Conservation (phyloP, 2,888 invertebrate genomes). For the Ommatoiulus sabulosus region DNA sequence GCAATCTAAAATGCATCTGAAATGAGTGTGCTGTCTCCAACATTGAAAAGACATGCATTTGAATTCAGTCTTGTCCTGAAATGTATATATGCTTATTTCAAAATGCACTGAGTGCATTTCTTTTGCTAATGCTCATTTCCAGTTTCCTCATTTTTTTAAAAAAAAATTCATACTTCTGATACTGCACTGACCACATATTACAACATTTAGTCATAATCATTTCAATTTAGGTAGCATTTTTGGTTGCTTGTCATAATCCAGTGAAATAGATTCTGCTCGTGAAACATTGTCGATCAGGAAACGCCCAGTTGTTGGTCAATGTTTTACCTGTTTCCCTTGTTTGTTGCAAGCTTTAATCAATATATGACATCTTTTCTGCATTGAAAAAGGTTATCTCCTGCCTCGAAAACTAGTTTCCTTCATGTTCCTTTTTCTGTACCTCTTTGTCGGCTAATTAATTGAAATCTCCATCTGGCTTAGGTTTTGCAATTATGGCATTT, state of each 20-base stretch:
- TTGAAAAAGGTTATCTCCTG: not conserved
- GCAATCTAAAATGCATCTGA: too few relatives aligned
- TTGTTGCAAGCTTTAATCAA: not conserved
- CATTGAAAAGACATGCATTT: too few relatives aligned
- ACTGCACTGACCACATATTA: too few relatives aligned
- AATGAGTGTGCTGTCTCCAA: too few relatives aligned
- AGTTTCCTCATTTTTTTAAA: too few relatives aligned
- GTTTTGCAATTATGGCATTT: not conserved
- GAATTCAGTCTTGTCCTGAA: too few relatives aligned
- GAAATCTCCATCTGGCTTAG: not conserved
- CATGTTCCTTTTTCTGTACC: not conserved
- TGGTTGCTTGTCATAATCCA: not conserved
- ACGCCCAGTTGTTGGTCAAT: not conserved
- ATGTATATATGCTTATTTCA: too few relatives aligned
- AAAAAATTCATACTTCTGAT: too few relatives aligned
- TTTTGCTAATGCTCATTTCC: too few relatives aligned
- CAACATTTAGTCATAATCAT: too few relatives aligned
- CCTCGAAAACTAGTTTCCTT: not conserved
- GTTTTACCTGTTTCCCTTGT: not conserved
- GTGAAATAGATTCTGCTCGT: not conserved
- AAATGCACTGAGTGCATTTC: too few relatives aligned
- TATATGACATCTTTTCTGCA: constrained; percentile 9
- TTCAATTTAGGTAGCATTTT: not conserved
- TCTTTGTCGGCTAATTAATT: constrained; percentile 47
- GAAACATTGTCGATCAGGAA: not conserved